These are phyloP conservation scores for Hydrozoanthus tunicans DNA, from an alignment of 64 coral and sea anemone genomes.

Conservation along the genomic window DNA sequence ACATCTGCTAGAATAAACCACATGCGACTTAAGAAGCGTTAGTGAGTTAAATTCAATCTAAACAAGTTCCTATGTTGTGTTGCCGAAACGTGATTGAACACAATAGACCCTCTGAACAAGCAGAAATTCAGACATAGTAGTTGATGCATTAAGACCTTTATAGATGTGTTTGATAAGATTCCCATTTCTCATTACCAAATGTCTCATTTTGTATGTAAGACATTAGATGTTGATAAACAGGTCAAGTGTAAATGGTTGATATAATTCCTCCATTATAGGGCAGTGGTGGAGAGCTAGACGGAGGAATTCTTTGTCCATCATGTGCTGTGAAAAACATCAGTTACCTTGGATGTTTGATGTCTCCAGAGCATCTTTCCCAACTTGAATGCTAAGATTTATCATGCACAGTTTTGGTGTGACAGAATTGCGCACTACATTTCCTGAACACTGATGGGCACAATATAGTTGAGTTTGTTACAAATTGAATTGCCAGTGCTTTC, in stretches of 20 bases:
- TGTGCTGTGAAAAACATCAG: conserved; percentile 1
- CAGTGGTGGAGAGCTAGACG: neutral
- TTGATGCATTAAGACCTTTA: no score
- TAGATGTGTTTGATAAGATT: no score
- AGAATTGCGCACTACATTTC: neutral
- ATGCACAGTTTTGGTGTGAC: neutral
- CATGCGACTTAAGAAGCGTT: no score
- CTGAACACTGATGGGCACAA: neutral
- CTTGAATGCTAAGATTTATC: neutral
- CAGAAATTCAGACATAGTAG: no score
- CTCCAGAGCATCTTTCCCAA: neutral
- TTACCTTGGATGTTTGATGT: conserved; percentile 35
- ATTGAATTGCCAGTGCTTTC: no score
- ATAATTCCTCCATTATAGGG: neutral
- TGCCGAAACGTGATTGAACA: no score
- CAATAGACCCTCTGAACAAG: no score
- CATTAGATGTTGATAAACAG: neutral
- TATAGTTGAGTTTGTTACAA: no score
- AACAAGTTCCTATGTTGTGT: no score
- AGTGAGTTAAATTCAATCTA: no score
- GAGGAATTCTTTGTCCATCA: conserved; percentile 24
- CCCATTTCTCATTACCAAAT: neutral
- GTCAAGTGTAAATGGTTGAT: neutral
- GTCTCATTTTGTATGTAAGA: neutral
- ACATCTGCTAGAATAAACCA: no score